Conservation (phyloP, 1,140 invertebrate genomes). For the Aricia agestis region DNA sequence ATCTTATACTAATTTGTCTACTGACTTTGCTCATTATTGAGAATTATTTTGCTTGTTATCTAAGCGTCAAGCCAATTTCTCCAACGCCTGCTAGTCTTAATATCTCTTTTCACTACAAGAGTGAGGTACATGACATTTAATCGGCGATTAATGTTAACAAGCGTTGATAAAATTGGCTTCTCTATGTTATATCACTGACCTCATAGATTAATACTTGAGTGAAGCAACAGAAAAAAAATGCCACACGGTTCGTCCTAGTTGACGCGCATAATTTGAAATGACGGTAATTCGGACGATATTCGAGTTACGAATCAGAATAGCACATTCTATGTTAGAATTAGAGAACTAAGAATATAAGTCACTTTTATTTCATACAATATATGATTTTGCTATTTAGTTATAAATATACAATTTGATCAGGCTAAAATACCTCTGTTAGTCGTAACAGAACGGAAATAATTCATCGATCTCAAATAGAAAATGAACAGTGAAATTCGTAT, state of each 20-base stretch:
- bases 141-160: no score
- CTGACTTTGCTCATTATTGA: not conserved
- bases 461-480: constrained; percentile 7
- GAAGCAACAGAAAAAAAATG: not conserved
- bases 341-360: not conserved
- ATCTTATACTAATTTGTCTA: not conserved
- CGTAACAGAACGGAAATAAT: not conserved
- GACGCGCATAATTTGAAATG: not conserved
- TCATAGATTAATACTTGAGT: not conserved
- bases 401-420: constrained; percentile 7
- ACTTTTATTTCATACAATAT: not conserved
- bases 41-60: not conserved
- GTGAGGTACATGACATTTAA: no score
- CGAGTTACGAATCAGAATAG: not conserved
- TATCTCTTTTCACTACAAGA: no score
- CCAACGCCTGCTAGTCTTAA: no score
- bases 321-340: not conserved
- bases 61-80: no score
- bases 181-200: not conserved
- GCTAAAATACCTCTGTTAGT: constrained; percentile 14
- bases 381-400: not conserved
- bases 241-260: not conserved
- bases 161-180: no score
- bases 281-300: not conserved
- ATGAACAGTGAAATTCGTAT: not conserved